A percentile compares a stretch with the other conserved stretches of the same genome.
phyloP scores from a whole-genome alignment of 2,797 vertebrate genomes.

The Acipenser ruthenus region DNA sequence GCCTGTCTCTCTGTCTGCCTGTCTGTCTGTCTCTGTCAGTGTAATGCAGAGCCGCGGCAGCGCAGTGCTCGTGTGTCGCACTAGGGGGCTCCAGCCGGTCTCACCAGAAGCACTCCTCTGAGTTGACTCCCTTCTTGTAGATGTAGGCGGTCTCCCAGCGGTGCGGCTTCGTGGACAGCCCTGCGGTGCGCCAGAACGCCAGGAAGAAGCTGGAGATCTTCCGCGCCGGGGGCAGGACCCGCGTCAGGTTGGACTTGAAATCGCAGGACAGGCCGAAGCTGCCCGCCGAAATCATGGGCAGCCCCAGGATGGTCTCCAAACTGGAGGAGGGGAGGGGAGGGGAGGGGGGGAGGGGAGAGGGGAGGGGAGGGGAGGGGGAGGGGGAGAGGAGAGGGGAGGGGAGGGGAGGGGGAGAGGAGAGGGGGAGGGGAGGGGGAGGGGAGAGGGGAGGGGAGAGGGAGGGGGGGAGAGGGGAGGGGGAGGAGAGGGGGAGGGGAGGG shows the following conservation, averaged over 20 bases:
- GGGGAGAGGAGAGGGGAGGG: not conserved
- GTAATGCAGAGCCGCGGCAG: too few species aligned
- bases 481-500: not conserved
- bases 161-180: too few species aligned
- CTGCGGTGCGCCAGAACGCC: constrained; percentile 74
- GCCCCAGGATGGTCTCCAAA: constrained; percentile 60
- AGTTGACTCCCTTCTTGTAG: constrained; percentile 60
- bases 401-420: not conserved
- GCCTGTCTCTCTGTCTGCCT: too few species aligned
- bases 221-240: constrained; percentile 79
- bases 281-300: constrained; percentile 87
- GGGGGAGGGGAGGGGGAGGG: not conserved
- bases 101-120: constrained; percentile 87
- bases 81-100: constrained; percentile 23
- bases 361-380: not conserved
- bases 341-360: not conserved
- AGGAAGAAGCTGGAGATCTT: constrained; percentile 72
- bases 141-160: constrained; percentile 68
- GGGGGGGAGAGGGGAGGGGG: constrained; percentile 3
- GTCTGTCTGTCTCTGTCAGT: too few species aligned
- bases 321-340: constrained; percentile 30
- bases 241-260: constrained; percentile 74
- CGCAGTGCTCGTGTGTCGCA: too few species aligned
- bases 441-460: not conserved
- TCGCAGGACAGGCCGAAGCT: constrained; percentile 92